Percentiles rank a stretch among this genome's conserved stretches.
phyloP scores from a whole-genome alignment of 2,888 invertebrate genomes.

The Sarcophaga variegata region DNA sequence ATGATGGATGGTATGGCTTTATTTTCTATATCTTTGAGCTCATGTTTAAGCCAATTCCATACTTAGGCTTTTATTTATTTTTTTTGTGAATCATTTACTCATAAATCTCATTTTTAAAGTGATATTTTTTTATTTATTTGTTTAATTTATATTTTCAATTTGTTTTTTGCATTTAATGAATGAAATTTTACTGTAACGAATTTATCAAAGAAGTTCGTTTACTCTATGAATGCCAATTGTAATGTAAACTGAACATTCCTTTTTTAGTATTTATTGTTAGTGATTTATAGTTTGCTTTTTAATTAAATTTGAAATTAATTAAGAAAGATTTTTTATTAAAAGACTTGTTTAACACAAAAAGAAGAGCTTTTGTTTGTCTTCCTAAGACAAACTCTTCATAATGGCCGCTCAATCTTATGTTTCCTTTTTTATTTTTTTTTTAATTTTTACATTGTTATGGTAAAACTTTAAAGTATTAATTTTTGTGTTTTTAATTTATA shows the following conservation, averaged over 20 bases:
- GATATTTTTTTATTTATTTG: slow-evolving; percentile 57
- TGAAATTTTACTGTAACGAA: neutral
- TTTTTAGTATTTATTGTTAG: too few species aligned
- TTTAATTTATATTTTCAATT: slow-evolving; percentile 11
- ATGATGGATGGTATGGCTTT: too few species aligned
- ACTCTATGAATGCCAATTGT: slow-evolving; percentile 21
- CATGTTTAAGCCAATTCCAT: neutral
- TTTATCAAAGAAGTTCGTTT: neutral
- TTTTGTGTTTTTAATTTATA: slow-evolving; percentile 1
- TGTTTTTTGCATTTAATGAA: neutral
- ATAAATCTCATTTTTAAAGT: slow-evolving; percentile 61
- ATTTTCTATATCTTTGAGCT: slow-evolving; percentile 7
- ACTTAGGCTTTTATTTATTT: neutral
- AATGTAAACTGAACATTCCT: slow-evolving; percentile 14
- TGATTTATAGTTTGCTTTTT: neutral
- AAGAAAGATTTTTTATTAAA: neutral
- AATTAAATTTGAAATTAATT: slow-evolving; percentile 1
- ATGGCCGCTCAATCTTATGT: slow-evolving; percentile 62
- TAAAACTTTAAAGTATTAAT: neutral
- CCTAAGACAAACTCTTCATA: neutral
- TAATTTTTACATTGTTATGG: slow-evolving; percentile 9
- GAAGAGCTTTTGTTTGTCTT: neutral
- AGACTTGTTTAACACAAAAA: slow-evolving; percentile 14
- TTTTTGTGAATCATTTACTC: slow-evolving; percentile 22
- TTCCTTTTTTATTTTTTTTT: slow-evolving; percentile 28